Conservation (phyloP, 2,888 invertebrate genomes). For the Limnephilus lunatus region DNA sequence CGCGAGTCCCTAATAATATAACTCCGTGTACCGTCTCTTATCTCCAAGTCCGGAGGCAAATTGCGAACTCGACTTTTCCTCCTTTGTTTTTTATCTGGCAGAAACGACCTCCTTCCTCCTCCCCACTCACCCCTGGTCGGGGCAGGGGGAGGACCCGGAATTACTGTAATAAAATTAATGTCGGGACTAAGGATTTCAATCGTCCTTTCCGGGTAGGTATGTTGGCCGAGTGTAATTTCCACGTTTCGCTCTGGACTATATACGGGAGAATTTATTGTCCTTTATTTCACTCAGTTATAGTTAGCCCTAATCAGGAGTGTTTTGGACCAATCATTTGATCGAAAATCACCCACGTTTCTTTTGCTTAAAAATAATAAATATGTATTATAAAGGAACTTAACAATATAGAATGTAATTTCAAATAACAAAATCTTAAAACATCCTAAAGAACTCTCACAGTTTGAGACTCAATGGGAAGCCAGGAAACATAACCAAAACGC, state of each 20-base stretch:
- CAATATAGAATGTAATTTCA: too few relatives aligned
- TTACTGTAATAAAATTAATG: conserved; percentile 67
- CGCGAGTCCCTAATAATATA: conserved; percentile 46
- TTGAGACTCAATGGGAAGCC: too few relatives aligned
- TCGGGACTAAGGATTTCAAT: conserved; percentile 66
- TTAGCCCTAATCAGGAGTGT: conserved; percentile 28
- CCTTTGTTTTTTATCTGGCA: conserved; percentile 64
- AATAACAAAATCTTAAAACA: too few relatives aligned
- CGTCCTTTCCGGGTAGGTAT: conserved; percentile 58
- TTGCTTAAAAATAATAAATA: too few relatives aligned
- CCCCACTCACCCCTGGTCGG: neutral
- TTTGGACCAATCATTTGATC: neutral
- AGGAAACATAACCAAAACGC: too few relatives aligned
- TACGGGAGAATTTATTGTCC: conserved; percentile 56
- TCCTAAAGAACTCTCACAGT: too few relatives aligned
- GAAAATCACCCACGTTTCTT: neutral
- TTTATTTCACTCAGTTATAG: conserved; percentile 21
- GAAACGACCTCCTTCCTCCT: conserved; percentile 47
- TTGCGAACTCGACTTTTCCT: conserved; percentile 63
- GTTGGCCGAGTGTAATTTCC: conserved; percentile 64
- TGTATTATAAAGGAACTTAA: too few relatives aligned
- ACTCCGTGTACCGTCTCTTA: conserved; percentile 58
- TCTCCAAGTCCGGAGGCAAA: conserved; percentile 65
- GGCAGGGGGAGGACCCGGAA: conserved; percentile 57
- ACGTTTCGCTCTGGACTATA: conserved; percentile 60